These are phyloP conservation scores for Hesperophylax magnus DNA, from an alignment of 1,140 invertebrate genomes.

Conservation along the genomic window DNA sequence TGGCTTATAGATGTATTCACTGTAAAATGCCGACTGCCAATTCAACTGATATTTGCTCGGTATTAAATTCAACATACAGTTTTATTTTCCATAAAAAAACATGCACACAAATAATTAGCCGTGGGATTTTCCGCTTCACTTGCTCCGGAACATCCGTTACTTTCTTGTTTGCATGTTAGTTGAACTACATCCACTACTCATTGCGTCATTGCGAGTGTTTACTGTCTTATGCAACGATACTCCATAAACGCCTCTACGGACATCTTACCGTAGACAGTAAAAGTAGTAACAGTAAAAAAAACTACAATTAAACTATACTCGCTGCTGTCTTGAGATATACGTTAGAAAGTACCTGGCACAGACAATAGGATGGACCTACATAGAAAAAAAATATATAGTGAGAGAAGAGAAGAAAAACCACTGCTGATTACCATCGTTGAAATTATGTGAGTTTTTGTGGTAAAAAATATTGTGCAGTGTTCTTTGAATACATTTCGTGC, in stretches of 20 bases:
- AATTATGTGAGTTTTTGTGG: no score
- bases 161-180: conserved; percentile 15
- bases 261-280: conserved; percentile 11
- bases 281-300: conserved; percentile 31
- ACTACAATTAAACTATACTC: conserved; percentile 20
- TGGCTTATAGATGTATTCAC: no score
- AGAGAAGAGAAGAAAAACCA: no score
- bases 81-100: no score
- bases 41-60: no score
- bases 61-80: no score
- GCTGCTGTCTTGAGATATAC: neutral
- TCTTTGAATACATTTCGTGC: no score
- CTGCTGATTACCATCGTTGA: no score
- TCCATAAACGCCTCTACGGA: neutral
- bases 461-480: no score
- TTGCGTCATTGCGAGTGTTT: conserved; percentile 18
- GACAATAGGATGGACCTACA: neutral
- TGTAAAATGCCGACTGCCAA: no score
- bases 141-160: conserved; percentile 14
- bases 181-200: conserved; percentile 14
- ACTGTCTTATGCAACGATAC: conserved; percentile 6
- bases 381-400: no score
- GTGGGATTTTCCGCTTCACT: neutral
- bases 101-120: no score
- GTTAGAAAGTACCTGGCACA: conserved; percentile 19